These are phyloP conservation scores for Drosophila mojavensis DNA, from an alignment of 1,140 invertebrate species.

Conservation along the genomic window DNA sequence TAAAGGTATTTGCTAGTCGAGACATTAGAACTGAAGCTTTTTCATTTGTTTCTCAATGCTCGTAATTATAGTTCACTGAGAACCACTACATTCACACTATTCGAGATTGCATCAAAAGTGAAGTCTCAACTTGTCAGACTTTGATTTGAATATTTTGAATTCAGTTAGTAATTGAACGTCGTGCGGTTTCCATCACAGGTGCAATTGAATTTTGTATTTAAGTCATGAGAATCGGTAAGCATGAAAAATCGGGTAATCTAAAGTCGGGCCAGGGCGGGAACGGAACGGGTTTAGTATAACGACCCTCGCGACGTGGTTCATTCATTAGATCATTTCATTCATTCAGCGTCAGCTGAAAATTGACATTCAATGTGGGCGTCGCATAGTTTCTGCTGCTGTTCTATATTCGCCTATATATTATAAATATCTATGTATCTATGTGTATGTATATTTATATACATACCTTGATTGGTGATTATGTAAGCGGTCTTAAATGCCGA, in stretches of 20 bases:
- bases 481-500: conserved; percentile 36
- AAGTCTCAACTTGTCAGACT: conserved; percentile 54
- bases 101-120: conserved; percentile 52
- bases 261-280: conserved; percentile 10
- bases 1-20: neutral
- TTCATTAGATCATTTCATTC: conserved; percentile 79
- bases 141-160: conserved; percentile 70
- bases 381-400: conserved; percentile 33
- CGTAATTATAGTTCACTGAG: too few relatives aligned
- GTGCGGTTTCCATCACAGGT: conserved; percentile 45
- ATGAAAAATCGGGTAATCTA: conserved; percentile 4
- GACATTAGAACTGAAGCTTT: too few relatives aligned
- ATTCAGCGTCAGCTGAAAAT: conserved; percentile 39
- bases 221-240: conserved; percentile 74
- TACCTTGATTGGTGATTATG: conserved; percentile 34
- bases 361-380: conserved; percentile 56
- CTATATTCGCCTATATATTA: conserved; percentile 16
- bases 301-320: conserved; percentile 64
- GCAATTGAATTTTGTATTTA: conserved; percentile 18
- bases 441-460: conserved; percentile 2
- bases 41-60: too few relatives aligned
- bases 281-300: conserved; percentile 44
- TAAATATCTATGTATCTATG: conserved; percentile 8
- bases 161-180: conserved; percentile 66
- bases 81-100: too few relatives aligned